Percentiles rank a stretch among this genome's conserved stretches.
Evolutionary conservation across 2,888 invertebrate genomes (phyloP).

Genomic region (Furcula furcula): DNA sequence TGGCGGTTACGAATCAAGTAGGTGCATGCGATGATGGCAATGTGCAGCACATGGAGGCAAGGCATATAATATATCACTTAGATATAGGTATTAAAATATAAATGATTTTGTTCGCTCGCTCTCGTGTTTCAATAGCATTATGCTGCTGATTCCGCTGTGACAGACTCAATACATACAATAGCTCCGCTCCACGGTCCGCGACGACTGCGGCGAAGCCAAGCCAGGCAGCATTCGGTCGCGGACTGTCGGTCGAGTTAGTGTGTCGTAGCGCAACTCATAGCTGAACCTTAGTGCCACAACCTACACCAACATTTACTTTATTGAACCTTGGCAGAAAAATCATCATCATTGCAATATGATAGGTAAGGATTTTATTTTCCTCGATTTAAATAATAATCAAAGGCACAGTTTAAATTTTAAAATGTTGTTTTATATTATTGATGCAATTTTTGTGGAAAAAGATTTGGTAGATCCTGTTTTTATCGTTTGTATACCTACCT

Average conservation of each 20-base stretch:
- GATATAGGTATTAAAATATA: too few species aligned
- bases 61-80: too few species aligned
- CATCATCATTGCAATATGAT: conserved; percentile 67
- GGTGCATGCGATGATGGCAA: too few species aligned
- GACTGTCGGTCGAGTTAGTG: conserved; percentile 63
- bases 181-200: conserved; percentile 30
- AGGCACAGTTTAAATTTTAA: background rate
- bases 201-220: too few species aligned
- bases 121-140: conserved; percentile 19
- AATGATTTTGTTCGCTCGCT: conserved; percentile 12
- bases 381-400: background rate
- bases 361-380: conserved; percentile 53
- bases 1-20: too few species aligned
- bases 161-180: too few species aligned
- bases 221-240: conserved; percentile 67
- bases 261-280: conserved; percentile 35
- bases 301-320: conserved; percentile 77
- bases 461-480: background rate
- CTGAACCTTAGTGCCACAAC: conserved; percentile 61
- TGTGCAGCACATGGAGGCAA: too few species aligned
- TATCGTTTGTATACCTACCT: conserved; percentile 7
- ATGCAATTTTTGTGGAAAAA: background rate
- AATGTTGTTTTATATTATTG: background rate
- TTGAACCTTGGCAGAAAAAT: conserved; percentile 56
- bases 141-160: conserved; percentile 19